These are phyloP conservation scores for Nannoperca australis DNA, from an alignment of 2,797 vertebrate genomes.

Conservation along the genomic window DNA sequence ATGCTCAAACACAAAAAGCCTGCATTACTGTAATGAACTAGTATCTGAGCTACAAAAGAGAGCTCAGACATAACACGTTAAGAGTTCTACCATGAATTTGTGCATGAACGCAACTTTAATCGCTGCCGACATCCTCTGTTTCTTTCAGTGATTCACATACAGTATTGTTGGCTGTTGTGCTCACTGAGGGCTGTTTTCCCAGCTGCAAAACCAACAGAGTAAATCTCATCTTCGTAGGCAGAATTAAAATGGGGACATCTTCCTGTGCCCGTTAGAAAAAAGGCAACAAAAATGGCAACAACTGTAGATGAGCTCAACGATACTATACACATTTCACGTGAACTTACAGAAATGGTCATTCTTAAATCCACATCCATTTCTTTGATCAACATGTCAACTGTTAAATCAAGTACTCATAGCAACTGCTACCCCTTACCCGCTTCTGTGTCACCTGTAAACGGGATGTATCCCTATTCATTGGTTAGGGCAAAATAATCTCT, in stretches of 20 bases:
- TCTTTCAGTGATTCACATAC: background rate
- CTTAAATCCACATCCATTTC: background rate
- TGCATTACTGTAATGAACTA: background rate
- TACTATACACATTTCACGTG: background rate
- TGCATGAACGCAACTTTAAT: background rate
- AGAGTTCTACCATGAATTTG: background rate
- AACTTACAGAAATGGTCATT: background rate
- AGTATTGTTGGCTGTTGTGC: background rate
- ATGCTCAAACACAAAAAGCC: background rate
- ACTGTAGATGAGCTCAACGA: background rate
- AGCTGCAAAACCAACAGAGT: background rate
- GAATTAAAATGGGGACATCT: background rate
- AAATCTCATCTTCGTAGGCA: background rate
- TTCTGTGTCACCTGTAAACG: background rate
- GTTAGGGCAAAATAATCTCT: too few species aligned
- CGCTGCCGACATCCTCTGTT: accelerated
- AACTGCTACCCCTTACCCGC: background rate
- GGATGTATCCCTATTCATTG: too few species aligned
- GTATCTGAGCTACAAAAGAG: background rate
- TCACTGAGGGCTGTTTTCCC: background rate
- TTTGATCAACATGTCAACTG: background rate
- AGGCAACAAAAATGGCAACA: background rate
- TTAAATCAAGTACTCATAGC: too few species aligned
- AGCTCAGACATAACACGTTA: background rate
- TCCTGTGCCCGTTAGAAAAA: background rate